Evolutionary conservation across 2,797 vertebrate genomes (phyloP).

Genomic region (Capromys pilorides): DNA sequence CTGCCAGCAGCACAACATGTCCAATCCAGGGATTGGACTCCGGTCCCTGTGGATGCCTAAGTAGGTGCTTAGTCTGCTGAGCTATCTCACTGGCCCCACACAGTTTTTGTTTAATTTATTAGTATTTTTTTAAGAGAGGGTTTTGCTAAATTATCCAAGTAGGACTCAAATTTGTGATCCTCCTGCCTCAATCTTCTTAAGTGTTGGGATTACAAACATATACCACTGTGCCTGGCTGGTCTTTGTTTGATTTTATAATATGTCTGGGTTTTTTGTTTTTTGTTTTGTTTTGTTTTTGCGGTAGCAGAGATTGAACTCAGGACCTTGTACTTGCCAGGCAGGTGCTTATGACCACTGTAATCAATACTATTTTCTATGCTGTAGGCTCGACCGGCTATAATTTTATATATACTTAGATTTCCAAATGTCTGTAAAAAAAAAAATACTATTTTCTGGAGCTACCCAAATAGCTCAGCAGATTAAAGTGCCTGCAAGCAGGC

Average conservation of each 20-base stretch:
- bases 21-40: too few relatives aligned
- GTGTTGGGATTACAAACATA: not conserved
- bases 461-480: too few relatives aligned
- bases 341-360: not conserved
- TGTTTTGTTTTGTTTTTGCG: too few relatives aligned
- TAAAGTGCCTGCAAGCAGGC: too few relatives aligned
- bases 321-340: too few relatives aligned
- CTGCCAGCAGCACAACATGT: too few relatives aligned
- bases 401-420: too few relatives aligned
- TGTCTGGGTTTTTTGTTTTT: conserved; percentile 37
- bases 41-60: too few relatives aligned
- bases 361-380: not conserved
- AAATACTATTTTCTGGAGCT: not conserved
- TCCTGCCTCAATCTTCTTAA: not conserved
- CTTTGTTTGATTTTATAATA: conserved; percentile 28
- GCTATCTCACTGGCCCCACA: not conserved
- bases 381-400: too few relatives aligned
- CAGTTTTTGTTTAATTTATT: not conserved
- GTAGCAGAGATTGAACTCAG: too few relatives aligned
- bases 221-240: not conserved
- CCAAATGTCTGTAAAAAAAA: too few relatives aligned
- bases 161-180: not conserved
- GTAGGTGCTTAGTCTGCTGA: too few relatives aligned
- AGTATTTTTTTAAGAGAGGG: not conserved
- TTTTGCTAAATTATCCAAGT: not conserved